Conservation (phyloP, 1,140 invertebrate species). For the Caenorhabditis brenneri region DNA sequence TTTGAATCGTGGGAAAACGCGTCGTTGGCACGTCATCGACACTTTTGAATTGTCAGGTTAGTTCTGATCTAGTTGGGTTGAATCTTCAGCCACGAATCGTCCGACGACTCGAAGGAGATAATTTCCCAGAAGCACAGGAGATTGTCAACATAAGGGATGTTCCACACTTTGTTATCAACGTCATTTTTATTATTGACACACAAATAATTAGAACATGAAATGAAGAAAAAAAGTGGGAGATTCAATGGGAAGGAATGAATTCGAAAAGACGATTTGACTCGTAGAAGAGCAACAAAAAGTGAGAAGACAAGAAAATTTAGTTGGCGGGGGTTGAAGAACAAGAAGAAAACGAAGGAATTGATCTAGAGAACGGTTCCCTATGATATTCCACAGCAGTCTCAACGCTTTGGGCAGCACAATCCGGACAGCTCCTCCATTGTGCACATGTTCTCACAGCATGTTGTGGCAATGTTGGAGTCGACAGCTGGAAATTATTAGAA, state of each 20-base stretch:
- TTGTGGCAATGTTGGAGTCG: neutral
- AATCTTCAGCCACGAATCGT: too few species aligned
- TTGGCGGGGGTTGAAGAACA: neutral
- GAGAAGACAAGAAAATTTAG: neutral
- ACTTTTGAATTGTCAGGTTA: neutral
- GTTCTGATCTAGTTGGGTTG: neutral
- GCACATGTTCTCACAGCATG: constrained; percentile 19
- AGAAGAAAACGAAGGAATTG: neutral
- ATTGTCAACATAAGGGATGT: neutral
- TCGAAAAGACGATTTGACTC: neutral
- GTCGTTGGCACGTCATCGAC: neutral
- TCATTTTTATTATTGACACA: neutral
- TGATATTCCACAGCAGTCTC: neutral
- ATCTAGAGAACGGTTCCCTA: constrained; percentile 9
- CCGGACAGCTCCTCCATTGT: constrained; percentile 20
- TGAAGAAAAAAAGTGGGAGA: neutral
- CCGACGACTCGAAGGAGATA: neutral
- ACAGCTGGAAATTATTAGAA: neutral
- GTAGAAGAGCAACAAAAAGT: neutral
- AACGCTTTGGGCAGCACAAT: neutral
- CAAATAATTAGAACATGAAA: neutral
- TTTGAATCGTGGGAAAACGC: neutral
- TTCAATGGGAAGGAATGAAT: neutral
- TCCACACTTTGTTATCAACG: neutral
- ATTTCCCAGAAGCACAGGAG: neutral